phyloP scores from a whole-genome alignment of 2,888 invertebrate genomes.

The Leptinotarsa peninsularis region DNA sequence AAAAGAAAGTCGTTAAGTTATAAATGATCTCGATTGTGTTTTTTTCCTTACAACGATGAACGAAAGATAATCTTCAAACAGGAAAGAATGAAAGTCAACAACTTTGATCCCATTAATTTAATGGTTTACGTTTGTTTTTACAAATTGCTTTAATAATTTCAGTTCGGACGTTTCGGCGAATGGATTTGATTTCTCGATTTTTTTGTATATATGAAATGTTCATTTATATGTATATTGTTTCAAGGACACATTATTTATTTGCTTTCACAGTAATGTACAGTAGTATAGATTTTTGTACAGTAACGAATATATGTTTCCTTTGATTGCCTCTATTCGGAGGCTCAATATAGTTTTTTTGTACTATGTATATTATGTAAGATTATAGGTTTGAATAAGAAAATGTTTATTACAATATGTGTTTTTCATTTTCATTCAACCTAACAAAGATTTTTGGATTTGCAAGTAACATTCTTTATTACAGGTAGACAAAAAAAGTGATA shows the following conservation, averaged over 20 bases:
- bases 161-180: constrained; percentile 27
- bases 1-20: constrained; percentile 25
- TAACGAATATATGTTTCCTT: constrained; percentile 61
- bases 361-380: constrained; percentile 88
- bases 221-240: constrained; percentile 64
- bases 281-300: constrained; percentile 67
- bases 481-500: no score
- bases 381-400: constrained; percentile 77
- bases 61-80: constrained; percentile 26
- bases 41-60: constrained; percentile 61
- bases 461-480: no score
- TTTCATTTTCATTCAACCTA: constrained; percentile 15
- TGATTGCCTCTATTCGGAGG: constrained; percentile 55
- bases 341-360: constrained; percentile 78
- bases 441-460: neutral
- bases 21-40: constrained; percentile 63
- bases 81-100: constrained; percentile 30
- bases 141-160: constrained; percentile 18
- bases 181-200: constrained; percentile 43
- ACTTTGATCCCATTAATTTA: constrained; percentile 16
- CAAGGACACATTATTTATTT: constrained; percentile 66
- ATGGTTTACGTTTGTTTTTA: neutral
- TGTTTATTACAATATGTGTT: constrained; percentile 62
- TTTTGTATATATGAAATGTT: constrained; percentile 55
- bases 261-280: constrained; percentile 67